These are phyloP conservation scores for Catharus ustulatus DNA, from an alignment of 2,797 vertebrate genomes.

Conservation along the genomic window DNA sequence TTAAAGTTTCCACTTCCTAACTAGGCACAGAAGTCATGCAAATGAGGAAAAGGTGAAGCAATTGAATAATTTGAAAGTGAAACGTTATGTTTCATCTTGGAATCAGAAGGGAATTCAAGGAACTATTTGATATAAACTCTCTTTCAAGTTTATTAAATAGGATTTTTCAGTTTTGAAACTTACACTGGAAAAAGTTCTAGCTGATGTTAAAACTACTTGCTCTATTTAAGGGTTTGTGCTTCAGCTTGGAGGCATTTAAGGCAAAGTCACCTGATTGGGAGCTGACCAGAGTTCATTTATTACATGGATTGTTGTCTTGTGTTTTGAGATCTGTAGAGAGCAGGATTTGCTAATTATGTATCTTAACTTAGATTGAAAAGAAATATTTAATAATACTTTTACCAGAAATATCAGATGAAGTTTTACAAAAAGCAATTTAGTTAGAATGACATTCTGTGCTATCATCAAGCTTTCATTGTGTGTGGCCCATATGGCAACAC, in stretches of 20 bases:
- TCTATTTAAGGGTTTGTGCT: neutral
- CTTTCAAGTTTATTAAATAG: slow-evolving; percentile 7
- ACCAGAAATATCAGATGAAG: neutral
- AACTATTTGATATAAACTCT: neutral
- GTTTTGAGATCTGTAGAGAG: neutral
- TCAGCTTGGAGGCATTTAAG: neutral
- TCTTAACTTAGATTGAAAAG: neutral
- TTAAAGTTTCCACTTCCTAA: neutral
- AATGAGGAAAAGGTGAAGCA: slow-evolving; percentile 17
- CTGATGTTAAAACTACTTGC: neutral
- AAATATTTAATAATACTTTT: neutral
- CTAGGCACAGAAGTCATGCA: neutral
- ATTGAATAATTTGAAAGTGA: slow-evolving; percentile 12
- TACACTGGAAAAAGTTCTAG: neutral
- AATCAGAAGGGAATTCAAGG: slow-evolving; percentile 21
- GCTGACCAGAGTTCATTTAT: neutral
- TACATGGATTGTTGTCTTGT: neutral
- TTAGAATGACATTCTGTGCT: neutral
- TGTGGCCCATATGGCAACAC: neutral
- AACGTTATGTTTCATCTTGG: neutral
- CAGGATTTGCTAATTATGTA: neutral
- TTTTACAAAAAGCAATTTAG: neutral
- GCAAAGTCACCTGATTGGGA: neutral
- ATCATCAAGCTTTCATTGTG: neutral
- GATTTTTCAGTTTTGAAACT: neutral